These are phyloP conservation scores for Corythucha ciliata DNA, from an alignment of 2,888 invertebrate genomes.

Conservation along the genomic window DNA sequence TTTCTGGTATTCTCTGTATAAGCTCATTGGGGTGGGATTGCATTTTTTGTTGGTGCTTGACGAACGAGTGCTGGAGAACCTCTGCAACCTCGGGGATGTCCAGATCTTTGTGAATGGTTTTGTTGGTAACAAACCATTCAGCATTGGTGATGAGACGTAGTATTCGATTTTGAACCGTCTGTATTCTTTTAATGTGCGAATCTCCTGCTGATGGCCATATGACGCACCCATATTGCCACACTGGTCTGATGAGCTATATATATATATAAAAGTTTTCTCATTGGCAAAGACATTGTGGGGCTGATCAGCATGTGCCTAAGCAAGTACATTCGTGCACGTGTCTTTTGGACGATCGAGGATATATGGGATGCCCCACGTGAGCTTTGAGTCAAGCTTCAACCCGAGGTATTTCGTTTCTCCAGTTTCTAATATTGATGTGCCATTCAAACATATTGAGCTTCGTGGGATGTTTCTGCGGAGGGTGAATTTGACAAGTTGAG, in stretches of 20 bases:
- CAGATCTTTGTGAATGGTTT: constrained; percentile 12
- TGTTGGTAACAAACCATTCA: constrained; percentile 3
- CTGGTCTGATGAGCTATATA: constrained; percentile 7
- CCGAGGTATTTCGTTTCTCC: too few species aligned
- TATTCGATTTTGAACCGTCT: constrained; percentile 8
- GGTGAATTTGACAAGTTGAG: too few species aligned
- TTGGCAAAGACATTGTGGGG: neutral
- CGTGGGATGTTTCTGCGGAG: too few species aligned
- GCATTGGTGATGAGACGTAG: constrained; percentile 9
- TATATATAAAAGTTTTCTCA: constrained; percentile 4
- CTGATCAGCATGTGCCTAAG: constrained; percentile 1
- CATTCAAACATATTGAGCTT: too few species aligned
- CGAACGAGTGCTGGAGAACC: neutral
- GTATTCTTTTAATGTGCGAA: constrained; percentile 7
- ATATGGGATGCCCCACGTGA: too few species aligned
- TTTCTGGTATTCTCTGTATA: neutral
- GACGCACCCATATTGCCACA: constrained; percentile 8
- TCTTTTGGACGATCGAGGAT: too few species aligned
- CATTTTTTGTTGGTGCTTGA: neutral
- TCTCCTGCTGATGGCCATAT: constrained; percentile 12
- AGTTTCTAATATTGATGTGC: too few species aligned
- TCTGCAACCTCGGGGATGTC: constrained; percentile 3
- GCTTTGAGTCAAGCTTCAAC: too few species aligned
- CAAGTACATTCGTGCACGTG: constrained; percentile 6
- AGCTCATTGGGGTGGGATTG: constrained; percentile 8